These are phyloP conservation scores for Diacarnus erythraeanus DNA, from an alignment of 37 sponge, comb jelly and placozoan species.

Conservation along the genomic window DNA sequence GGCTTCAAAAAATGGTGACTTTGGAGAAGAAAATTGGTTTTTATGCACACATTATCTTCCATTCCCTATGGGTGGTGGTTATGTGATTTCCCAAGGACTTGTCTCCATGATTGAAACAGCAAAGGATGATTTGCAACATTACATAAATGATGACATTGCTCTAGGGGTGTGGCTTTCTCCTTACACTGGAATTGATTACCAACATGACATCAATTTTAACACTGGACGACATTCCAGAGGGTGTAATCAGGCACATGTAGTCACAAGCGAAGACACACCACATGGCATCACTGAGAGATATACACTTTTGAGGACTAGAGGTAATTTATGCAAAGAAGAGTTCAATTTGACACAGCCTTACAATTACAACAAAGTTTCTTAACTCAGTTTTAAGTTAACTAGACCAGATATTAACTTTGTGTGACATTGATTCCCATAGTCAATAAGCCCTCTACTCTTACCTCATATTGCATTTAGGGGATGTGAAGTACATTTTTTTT, in stretches of 20 bases:
- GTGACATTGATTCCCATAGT: too few relatives aligned
- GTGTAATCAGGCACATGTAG: constrained; percentile 58
- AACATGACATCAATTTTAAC: constrained; percentile 75
- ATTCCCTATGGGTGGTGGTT: constrained; percentile 58
- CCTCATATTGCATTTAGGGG: too few relatives aligned
- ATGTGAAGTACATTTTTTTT: too few relatives aligned
- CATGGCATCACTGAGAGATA: constrained; percentile 37
- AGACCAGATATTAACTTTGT: too few relatives aligned
- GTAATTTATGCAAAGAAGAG: constrained; percentile 13
- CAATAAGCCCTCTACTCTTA: too few relatives aligned
- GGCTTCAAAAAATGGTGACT: constrained; percentile 3
- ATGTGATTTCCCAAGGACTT: constrained; percentile 38
- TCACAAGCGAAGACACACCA: constrained; percentile 54
- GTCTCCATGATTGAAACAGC: constrained; percentile 14
- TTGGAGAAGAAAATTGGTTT: constrained; percentile 34
- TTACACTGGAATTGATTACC: constrained; percentile 34
- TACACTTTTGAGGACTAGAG: not conserved
- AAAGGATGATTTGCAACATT: constrained; percentile 31
- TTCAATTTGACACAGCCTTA: constrained; percentile 20
- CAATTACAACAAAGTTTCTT: constrained; percentile 28
- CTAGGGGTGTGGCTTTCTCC: too few relatives aligned
- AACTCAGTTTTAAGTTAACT: too few relatives aligned
- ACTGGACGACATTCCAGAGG: constrained; percentile 72
- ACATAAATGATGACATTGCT: constrained; percentile 53
- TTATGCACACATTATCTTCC: constrained; percentile 56